Percentiles rank a stretch among this genome's conserved stretches.
phyloP scores from a whole-genome alignment of 2,113 vertebrate species.

The Amphiprion percula region DNA sequence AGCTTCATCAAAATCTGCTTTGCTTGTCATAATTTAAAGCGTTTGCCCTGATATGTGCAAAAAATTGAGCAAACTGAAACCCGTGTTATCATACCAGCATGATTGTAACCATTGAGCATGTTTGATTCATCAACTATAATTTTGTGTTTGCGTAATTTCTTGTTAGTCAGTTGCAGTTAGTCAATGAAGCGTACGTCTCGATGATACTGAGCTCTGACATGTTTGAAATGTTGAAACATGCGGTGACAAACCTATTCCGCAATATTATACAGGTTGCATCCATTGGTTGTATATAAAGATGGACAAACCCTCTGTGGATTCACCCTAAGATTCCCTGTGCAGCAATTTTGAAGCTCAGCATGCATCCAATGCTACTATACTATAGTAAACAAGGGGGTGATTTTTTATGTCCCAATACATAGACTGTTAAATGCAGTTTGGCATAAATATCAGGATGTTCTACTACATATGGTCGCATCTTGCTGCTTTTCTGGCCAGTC shows the following conservation, averaged over 20 bases:
- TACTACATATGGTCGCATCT: no score
- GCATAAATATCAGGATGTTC: no score
- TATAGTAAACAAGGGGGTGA: no score
- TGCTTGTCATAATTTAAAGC: background rate
- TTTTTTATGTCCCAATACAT: no score
- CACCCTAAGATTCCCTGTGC: no score
- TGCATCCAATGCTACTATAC: no score
- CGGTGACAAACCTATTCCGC: background rate
- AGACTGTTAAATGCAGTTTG: no score
- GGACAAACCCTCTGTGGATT: no score
- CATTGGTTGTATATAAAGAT: no score
- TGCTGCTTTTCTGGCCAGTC: no score
- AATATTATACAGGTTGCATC: background rate
- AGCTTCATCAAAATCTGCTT: background rate
- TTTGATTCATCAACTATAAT: constrained; percentile 24
- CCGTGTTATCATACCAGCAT: background rate
- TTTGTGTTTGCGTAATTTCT: constrained; percentile 42
- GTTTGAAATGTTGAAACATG: constrained; percentile 36
- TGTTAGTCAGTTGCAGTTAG: background rate
- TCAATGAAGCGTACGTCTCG: constrained; percentile 26
- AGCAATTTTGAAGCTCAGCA: no score
- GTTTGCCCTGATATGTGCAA: constrained; percentile 8
- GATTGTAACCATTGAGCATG: background rate
- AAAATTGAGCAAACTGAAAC: background rate
- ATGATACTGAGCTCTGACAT: constrained; percentile 5